Base-by-base conservation (phyloP, 2,797 vertebrate genomes). In the Lerista edwardsae region DNA sequence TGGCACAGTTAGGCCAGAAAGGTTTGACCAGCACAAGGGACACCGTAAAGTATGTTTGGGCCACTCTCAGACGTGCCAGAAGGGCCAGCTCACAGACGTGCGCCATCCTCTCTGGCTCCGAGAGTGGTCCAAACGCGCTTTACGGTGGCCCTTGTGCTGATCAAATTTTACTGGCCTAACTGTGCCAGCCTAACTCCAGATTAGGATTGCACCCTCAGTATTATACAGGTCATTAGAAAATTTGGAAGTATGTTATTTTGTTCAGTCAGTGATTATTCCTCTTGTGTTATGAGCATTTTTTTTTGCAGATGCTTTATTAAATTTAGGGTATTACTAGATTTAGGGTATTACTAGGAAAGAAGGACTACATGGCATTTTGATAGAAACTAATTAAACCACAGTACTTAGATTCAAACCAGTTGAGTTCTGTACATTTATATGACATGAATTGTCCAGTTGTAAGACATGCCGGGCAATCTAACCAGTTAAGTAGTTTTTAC, bases 321-420 rank as follows among this genome's bases (percentile, higher is more conserved):
- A 80, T 47, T 76, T 17, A 1, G 64, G 39, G 14, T 25, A 68
- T 68, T 83, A 76, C 68, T 76, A 76, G 68, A 76, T 34, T 44
- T 83, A n/a, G n/a, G n/a, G n/a, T n/a, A n/a, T n/a, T n/a, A n/a
- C n/a, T n/a, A 75, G 47, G 64, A 76, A 57, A 64, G 44, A 69
- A 69, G 29, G 75, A 83, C 69, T 73, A 83, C 69, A 36, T 27
- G 76, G 67, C 51, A 44, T 31, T 69, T 76, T 83, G 73, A 64
- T 64, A 59, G 64, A 39, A 83, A 34, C 29, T 68, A 41, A 79
- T 79, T 79, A 79, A 83, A n/a, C 64, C 51, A 69, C 44, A 68
- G 34, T 75, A 47, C 44, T 83, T 75, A 61, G 81, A 65, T 47
- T 51, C 44, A 75, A 14, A 51, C 72, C 61, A 83, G 31, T 55